These are phyloP conservation scores for Lepisosteus osseus DNA, from an alignment of 2,113 vertebrate species.

Conservation along the genomic window DNA sequence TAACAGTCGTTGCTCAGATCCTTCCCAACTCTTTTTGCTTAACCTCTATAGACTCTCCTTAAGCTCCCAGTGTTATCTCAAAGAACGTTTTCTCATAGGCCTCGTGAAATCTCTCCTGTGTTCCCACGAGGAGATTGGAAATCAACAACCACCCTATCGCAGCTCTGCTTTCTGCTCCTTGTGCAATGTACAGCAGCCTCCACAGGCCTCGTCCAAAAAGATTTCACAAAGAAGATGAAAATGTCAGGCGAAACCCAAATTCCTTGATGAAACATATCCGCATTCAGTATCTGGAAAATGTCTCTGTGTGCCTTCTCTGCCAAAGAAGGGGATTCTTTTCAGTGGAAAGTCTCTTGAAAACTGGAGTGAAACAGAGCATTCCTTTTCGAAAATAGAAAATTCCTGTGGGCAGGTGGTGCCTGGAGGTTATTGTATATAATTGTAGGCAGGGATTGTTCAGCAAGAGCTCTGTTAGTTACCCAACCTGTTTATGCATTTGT, in stretches of 20 bases:
- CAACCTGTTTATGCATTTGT: no score
- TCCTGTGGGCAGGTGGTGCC: background rate
- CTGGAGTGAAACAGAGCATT: background rate
- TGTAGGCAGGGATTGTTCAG: no score
- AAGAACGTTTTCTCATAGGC: no score
- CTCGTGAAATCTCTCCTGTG: no score
- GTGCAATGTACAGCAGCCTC: background rate
- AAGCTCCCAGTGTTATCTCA: no score
- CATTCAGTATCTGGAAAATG: background rate
- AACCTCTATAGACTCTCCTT: no score
- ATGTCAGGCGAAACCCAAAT: background rate
- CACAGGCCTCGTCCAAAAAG: background rate
- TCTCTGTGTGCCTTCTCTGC: background rate
- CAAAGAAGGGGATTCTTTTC: background rate
- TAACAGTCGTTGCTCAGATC: no score
- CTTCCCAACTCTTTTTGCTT: no score
- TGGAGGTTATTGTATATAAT: background rate
- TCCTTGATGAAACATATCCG: background rate
- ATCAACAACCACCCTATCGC: no score
- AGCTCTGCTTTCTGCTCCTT: no score
- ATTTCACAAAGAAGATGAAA: background rate
- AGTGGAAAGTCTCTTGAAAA: background rate
- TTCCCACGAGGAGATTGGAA: no score
- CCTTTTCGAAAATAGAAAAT: background rate
- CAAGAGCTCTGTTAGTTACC: no score